These are phyloP conservation scores for Scaptodrosophila latifasciaeformis DNA, from an alignment of 2,888 invertebrate genomes.

Conservation along the genomic window DNA sequence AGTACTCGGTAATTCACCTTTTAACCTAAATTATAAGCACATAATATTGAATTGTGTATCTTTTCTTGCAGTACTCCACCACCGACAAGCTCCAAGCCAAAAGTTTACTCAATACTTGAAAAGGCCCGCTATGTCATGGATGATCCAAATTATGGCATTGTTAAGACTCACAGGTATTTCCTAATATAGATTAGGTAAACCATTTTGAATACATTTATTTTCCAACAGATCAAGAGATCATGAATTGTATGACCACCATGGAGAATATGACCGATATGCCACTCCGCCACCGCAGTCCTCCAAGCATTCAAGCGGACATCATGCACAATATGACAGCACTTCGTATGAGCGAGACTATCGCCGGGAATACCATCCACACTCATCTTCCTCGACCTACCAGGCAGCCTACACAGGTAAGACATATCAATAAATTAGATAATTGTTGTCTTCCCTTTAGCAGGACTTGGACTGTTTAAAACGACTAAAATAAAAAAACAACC, in stretches of 20 bases:
- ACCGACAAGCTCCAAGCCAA: conserved; percentile 80
- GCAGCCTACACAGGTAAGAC: conserved; percentile 71
- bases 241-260: conserved; percentile 72
- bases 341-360: conserved; percentile 73
- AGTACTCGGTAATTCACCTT: conserved; percentile 55
- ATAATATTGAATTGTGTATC: no score
- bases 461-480: conserved; percentile 24
- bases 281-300: conserved; percentile 70
- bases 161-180: conserved; percentile 73
- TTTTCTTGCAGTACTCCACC: conserved; percentile 64
- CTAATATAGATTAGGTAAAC: neutral
- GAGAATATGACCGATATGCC: conserved; percentile 72
- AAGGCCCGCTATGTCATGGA: conserved; percentile 89
- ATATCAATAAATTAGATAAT: conserved; percentile 15
- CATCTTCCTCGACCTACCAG: conserved; percentile 71
- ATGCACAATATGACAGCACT: conserved; percentile 70
- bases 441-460: conserved; percentile 51
- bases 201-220: conserved; percentile 4
- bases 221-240: conserved; percentile 70
- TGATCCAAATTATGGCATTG: conserved; percentile 79
- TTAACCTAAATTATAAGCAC: neutral
- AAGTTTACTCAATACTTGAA: conserved; percentile 89
- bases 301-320: conserved; percentile 70
- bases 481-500: conserved; percentile 38
- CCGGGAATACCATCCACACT: conserved; percentile 72